Evolutionary conservation across 1,140 invertebrate genomes (phyloP), one percentile per base, ranked within the genome.

Genomic region (Sipha flava): DNA sequence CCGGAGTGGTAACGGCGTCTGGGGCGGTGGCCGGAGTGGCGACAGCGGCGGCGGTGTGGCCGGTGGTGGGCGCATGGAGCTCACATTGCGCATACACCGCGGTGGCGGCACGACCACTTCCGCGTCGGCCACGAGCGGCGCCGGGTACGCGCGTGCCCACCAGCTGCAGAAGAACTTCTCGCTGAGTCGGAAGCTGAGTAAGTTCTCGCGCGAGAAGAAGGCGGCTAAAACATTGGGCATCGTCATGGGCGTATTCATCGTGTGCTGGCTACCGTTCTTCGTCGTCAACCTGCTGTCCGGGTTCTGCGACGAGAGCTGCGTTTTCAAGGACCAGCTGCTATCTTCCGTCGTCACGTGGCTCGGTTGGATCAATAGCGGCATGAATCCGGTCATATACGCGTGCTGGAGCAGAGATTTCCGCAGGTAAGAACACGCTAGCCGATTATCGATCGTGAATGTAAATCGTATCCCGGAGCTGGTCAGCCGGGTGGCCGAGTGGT

Each of bases 201-300:
- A 97, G 84, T 96, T 96, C 83, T 93, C 94, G 29, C 94, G 96
- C 85, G 95, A 98, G 85, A 97, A 98, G 85, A 98, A 98, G 85
- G 96, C 96, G 5, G 95, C 95, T 1, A 96, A 97, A 84, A 97
- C 95, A 1, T 86, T 97, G 77, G 95, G 95, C 45, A 96, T 97
- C 83, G 93, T 95, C 77, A 96, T 96, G 93, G 98, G 98, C n/a
- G 96, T 98, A 43, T 99, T 99, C 86, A 97, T 98, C 83, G 90
- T 98, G 68, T 99, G 97, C 85, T 97, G 96, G 96, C 87, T 98
- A 81, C 98, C 98, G 45, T 99, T 99, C 87, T 99, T 99, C 86
- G 94, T 98, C 57, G 93, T 98, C 77, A 98, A 99, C 86, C 88
- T 96, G 80, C 85, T 97, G 82, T 94, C 94, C 10, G 96, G 95